Evolutionary conservation across 2,888 invertebrate species (phyloP), one percentile per base, ranked within the genome.

Genomic region (Prosopocoilus inquinatus): DNA sequence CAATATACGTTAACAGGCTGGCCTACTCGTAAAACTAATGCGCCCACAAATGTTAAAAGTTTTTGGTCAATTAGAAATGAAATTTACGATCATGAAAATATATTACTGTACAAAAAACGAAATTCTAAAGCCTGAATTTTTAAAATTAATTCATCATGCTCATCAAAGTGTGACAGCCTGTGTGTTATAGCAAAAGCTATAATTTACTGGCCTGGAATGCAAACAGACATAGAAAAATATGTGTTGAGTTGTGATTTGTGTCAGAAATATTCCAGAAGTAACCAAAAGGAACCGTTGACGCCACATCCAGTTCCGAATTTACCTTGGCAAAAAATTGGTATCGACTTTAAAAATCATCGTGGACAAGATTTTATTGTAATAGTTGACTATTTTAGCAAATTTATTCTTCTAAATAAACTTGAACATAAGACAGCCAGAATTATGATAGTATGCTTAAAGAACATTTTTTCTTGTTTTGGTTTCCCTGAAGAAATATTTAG

Each of bases 151-250:
- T 11, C 50, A 33, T 13, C n/a, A 41, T 33, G 34, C 49, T 39
- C 54, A 53, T 32, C 53, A 58, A 54, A 3, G 55, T 58, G n/a
- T 43, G 16, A 2, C 16, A 16, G 16, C 16, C 2, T 16, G 16
- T 16, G 3, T 16, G 16, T 2, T 16, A 2, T 2, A 16, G 16
- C 2, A 16, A 16, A 16, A 16, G 16, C 16, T 16, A 16, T 16
- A 16, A 16, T 16, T 16, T 16, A 16, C 34, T 68, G 66, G 57
- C 64, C 64, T 8, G 59, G 57, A n/a, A 49, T 65, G 3, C 33
- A 55, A 20, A 53, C 47, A 36, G 53, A 56, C 16, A 16, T 16
- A 16, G 16, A 53, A 53, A 16, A 50, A 4, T 13, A 13, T 20
- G 49, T 54, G 5, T 33, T 47, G 13, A 28, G 32, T 39, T 53